phyloP scores from a whole-genome alignment of 2,797 vertebrate species.

The Todus mexicanus region DNA sequence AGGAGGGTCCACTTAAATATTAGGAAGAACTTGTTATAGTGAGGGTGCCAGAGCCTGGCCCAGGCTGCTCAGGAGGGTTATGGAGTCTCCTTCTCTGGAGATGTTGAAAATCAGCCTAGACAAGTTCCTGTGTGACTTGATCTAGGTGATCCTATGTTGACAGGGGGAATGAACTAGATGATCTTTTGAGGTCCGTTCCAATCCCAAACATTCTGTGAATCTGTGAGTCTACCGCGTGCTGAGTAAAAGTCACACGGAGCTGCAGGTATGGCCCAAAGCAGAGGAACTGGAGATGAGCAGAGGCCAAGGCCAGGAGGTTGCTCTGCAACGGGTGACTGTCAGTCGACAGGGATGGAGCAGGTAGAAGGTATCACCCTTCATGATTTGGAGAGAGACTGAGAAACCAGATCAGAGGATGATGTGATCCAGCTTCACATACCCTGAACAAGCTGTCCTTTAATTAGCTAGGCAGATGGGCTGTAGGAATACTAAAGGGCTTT shows the following conservation, averaged over 20 bases:
- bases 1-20: too few species aligned
- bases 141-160: too few species aligned
- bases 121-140: too few species aligned
- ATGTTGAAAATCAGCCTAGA: too few species aligned
- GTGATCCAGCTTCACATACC: neutral
- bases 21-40: too few species aligned
- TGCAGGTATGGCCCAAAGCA: neutral
- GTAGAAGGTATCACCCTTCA: accelerated
- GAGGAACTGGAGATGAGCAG: neutral
- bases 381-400: neutral
- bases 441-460: neutral
- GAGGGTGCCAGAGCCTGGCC: too few species aligned
- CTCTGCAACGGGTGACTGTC: neutral
- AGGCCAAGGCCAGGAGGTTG: neutral
- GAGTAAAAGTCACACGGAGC: neutral
- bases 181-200: too few species aligned
- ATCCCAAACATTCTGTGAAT: too few species aligned
- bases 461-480: neutral
- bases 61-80: too few species aligned
- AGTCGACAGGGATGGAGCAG: neutral
- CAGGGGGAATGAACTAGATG: too few species aligned
- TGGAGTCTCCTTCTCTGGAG: too few species aligned
- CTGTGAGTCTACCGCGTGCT: neutral
- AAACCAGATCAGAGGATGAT: neutral
- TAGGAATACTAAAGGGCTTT: neutral